phyloP scores from a whole-genome alignment of 1,140 invertebrate genomes.

The Drosophila jambulina region DNA sequence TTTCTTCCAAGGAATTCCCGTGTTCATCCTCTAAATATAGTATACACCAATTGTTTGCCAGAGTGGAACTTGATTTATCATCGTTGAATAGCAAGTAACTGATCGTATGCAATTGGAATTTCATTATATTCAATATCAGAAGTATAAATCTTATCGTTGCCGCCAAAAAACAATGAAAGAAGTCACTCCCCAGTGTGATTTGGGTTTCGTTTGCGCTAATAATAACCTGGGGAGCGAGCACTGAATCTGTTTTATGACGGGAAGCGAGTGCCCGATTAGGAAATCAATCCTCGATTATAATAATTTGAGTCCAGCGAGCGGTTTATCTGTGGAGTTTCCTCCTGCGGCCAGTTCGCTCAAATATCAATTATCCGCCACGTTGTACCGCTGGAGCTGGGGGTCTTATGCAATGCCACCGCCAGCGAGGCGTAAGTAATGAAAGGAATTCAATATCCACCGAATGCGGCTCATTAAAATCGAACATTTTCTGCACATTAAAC shows the following conservation, averaged over 20 bases:
- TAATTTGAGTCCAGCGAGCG: neutral
- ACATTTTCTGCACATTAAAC: slow-evolving; percentile 69
- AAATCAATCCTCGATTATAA: slow-evolving; percentile 27
- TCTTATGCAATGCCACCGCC: slow-evolving; percentile 51
- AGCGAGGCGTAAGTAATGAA: slow-evolving; percentile 58
- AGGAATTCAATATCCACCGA: slow-evolving; percentile 28
- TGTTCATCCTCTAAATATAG: slow-evolving; percentile 44
- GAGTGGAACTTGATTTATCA: slow-evolving; percentile 26
- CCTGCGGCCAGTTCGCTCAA: slow-evolving; percentile 21
- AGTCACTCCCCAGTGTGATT: slow-evolving; percentile 15
- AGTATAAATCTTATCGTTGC: slow-evolving; percentile 29
- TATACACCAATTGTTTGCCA: slow-evolving; percentile 21
- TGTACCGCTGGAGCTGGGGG: slow-evolving; percentile 12
- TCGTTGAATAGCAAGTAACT: slow-evolving; percentile 31
- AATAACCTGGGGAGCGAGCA: neutral
- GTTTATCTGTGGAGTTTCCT: slow-evolving; percentile 21
- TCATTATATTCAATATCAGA: slow-evolving; percentile 25
- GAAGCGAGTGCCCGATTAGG: slow-evolving; percentile 26
- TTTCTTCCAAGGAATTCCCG: slow-evolving; percentile 27
- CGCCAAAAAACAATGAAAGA: slow-evolving; percentile 4
- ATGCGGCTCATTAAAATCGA: slow-evolving; percentile 58
- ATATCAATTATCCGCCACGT: slow-evolving; percentile 69
- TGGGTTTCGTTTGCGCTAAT: neutral
- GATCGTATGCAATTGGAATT: slow-evolving; percentile 41
- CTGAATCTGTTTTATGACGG: slow-evolving; percentile 23